Evolutionary conservation across 2,888 invertebrate species (phyloP), one percentile per base, ranked within the genome.

Genomic region (Fissipunctia ypsillon): DNA sequence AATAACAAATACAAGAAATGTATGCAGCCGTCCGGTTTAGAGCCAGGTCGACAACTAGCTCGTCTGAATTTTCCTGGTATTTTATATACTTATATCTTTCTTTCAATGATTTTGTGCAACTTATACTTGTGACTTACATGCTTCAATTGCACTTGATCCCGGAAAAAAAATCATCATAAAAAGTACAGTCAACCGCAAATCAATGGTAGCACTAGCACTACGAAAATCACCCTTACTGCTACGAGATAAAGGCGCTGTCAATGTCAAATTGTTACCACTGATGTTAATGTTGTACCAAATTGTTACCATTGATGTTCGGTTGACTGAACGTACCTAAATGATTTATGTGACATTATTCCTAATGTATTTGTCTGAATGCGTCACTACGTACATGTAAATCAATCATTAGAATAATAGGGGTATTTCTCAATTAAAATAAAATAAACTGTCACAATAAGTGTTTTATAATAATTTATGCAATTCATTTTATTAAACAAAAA

Each of bases 31-130:
- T 19, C 19, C 3, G 3, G 14, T 48, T 3, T 31, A n/a, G 38
- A 69, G 19, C 1, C 16, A 41, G 4, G 12, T 28, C 6, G 16
- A 28, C 16, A 50, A 50, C 28, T 67, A 67, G 6, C 14, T 41
- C n/a, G 7, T 28, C 19, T 25, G 9, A 16, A 9, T n/a, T 69
- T 41, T 14, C n/a, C n/a, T 52, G 41, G 1, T 67, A 6, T 28
- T 0, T n/a, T 35, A 35, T 35, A 3, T 4, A 35, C 6, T 35
- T 45, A 48, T 68, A 52, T n/a, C 1, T 43, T 41, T 41, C 3
- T 68, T 25, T 31, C 41, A 52, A 69, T 68, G 41, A 52, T 67
- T 52, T 52, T 31, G 41, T 3, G 3, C n/a, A 48, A 64, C 35
- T 35, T 35, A 35, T 35, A 35, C 35, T 35, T 35, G 35, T 35